phyloP scores from a whole-genome alignment of 2,888 invertebrate species.

The Carabus problematicus region DNA sequence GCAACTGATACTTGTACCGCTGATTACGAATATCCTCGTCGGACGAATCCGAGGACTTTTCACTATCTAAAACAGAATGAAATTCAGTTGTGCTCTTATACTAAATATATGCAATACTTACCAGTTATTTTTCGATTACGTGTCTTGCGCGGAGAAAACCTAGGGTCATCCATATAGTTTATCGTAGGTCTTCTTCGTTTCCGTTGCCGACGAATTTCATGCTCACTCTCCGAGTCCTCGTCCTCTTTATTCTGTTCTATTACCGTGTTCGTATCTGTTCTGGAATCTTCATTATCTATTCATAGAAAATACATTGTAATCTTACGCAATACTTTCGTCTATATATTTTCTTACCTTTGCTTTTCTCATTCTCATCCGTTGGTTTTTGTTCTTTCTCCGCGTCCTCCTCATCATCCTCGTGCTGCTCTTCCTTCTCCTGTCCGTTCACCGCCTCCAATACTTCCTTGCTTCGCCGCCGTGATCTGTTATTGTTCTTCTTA shows the following conservation, averaged over 20 bases:
- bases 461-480: slow-evolving; percentile 48
- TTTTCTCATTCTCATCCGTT: slow-evolving; percentile 27
- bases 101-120: background rate
- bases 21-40: slow-evolving; percentile 39
- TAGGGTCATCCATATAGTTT: slow-evolving; percentile 45
- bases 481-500: slow-evolving; percentile 35
- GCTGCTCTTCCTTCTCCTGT: slow-evolving; percentile 46
- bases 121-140: slow-evolving; percentile 45
- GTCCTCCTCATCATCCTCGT: slow-evolving; percentile 44
- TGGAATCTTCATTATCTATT: slow-evolving; percentile 44
- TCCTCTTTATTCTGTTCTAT: slow-evolving; percentile 42
- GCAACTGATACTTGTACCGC: slow-evolving; percentile 36
- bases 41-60: slow-evolving; percentile 38
- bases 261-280: slow-evolving; percentile 28
- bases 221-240: slow-evolving; percentile 48
- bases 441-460: slow-evolving; percentile 49
- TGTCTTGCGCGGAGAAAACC: slow-evolving; percentile 46
- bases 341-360: slow-evolving; percentile 14
- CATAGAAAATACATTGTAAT: background rate
- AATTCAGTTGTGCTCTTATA: background rate
- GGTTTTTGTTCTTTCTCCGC: slow-evolving; percentile 32
- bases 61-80: slow-evolving; percentile 23
- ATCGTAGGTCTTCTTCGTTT: slow-evolving; percentile 44
- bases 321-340: slow-evolving; percentile 20
- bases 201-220: slow-evolving; percentile 46